Evolutionary conservation across 2,797 vertebrate genomes (phyloP), one percentile per base, ranked within the genome.

Genomic region (Sus cebifrons): DNA sequence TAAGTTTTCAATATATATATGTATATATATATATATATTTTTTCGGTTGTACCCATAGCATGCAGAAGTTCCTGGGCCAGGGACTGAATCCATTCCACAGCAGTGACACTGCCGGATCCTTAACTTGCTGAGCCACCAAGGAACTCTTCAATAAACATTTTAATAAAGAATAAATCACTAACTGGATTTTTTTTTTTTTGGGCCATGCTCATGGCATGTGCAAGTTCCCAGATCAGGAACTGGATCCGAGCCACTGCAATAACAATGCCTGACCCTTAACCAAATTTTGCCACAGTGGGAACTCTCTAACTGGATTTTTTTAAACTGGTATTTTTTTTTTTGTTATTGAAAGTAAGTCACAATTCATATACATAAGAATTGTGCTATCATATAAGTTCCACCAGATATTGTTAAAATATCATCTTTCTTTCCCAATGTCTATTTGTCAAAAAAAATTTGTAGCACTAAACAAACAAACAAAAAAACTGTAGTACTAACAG

Each of bases 111-210:
- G 44, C 44, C 9, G 44, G 44, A 49, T 49, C 44, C 44, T 49
- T 49, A 49, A 49, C 44, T 10, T 49, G 44, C 44, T 49, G 5
- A 49, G 9, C 44, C 44, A 49, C 44, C 44, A 49, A 10, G 44
- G 9, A 49, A 49, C 44, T 49, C 44, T 10, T 49, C 67, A 89
- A 49, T 74, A 91, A 93, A 40, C 64, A 96, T 92, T 95, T 75
- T 95, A 96, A 85, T 71, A 44, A 86, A 97, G 73, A 94, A 84
- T 90, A 91, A 95, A 97, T 92, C 8, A 93, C 21, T 62, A 95
- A 93, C n/a, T 90, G 20, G 71, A 95, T 91, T 94, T 92, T 78
- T n/a, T 74, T 54, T 7, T 86, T 18, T 49, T 49, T 49, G 5
- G 44, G 44, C 44, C 44, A 49, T 49, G 44, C 44, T 49, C 44